Conservation (phyloP, 2,113 vertebrate species). For the Salvelinus fontinalis region DNA sequence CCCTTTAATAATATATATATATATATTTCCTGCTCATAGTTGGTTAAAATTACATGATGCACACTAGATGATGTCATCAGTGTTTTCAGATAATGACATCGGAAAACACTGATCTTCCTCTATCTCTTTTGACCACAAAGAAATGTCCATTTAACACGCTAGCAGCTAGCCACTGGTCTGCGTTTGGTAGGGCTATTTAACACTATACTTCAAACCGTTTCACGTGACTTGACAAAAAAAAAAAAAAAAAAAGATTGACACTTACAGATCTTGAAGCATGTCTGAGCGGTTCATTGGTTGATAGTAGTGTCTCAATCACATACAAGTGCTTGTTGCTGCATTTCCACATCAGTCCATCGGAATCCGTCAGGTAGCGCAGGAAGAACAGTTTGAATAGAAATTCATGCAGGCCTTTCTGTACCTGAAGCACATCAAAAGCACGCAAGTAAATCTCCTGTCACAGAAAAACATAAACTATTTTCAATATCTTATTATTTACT, state of each 20-base stretch:
- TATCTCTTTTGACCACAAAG: no score
- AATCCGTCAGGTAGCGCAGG: constrained; percentile 83
- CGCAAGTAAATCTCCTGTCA: background rate
- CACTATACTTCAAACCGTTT: background rate
- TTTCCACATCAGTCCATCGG: constrained; percentile 86
- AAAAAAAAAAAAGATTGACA: background rate
- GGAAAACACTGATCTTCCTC: no score
- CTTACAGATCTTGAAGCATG: constrained; percentile 68
- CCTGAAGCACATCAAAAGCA: constrained; percentile 66
- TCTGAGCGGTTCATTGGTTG: constrained; percentile 34
- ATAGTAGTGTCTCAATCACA: constrained; percentile 83
- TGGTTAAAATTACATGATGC: no score
- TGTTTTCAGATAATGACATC: no score
- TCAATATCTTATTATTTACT: background rate
- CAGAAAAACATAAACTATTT: background rate
- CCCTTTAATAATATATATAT: no score
- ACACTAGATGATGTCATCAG: no score
- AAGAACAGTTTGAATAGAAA: constrained; percentile 93
- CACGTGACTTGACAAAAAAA: background rate
- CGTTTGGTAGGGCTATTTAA: background rate
- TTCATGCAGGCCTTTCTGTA: constrained; percentile 81
- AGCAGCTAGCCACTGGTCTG: no score
- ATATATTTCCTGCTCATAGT: no score
- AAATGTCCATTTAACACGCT: no score
- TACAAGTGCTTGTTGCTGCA: constrained; percentile 84